Percentiles rank a stretch among this genome's conserved stretches.
Conservation (phyloP, 2,113 vertebrate genomes). For the Gavia stellata region DNA sequence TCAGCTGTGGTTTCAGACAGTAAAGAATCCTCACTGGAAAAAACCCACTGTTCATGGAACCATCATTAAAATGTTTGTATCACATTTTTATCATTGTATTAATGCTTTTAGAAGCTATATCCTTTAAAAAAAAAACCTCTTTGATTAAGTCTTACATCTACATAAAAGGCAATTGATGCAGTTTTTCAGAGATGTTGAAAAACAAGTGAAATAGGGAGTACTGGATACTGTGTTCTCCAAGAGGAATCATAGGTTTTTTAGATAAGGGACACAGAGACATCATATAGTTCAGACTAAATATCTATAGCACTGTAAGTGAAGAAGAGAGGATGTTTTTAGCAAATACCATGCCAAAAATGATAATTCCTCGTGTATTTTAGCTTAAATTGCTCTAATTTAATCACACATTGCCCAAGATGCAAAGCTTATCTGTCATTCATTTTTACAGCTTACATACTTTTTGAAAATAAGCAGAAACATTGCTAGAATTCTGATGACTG, state of each 20-base stretch:
- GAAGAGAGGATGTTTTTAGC: background rate
- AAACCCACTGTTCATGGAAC: background rate
- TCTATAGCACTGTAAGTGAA: background rate
- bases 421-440: background rate
- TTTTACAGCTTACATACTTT: background rate
- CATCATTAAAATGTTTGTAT: background rate
- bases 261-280: background rate
- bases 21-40: background rate
- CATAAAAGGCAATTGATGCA: background rate
- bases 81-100: background rate
- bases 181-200: background rate
- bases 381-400: slow-evolving; percentile 13
- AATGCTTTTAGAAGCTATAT: background rate
- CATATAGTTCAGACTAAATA: background rate
- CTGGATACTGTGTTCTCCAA: background rate
- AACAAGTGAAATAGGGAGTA: background rate
- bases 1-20: background rate
- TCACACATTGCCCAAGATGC: background rate
- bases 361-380: background rate
- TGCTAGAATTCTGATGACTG: background rate
- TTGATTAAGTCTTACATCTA: background rate
- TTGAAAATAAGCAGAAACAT: background rate
- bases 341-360: background rate
- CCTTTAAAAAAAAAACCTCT: background rate
- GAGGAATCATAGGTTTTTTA: background rate